A percentile compares a stretch with the other conserved stretches of the same genome.
Evolutionary conservation across 2,113 vertebrate species (phyloP).

Genomic region (Dipodomys stephensi): DNA sequence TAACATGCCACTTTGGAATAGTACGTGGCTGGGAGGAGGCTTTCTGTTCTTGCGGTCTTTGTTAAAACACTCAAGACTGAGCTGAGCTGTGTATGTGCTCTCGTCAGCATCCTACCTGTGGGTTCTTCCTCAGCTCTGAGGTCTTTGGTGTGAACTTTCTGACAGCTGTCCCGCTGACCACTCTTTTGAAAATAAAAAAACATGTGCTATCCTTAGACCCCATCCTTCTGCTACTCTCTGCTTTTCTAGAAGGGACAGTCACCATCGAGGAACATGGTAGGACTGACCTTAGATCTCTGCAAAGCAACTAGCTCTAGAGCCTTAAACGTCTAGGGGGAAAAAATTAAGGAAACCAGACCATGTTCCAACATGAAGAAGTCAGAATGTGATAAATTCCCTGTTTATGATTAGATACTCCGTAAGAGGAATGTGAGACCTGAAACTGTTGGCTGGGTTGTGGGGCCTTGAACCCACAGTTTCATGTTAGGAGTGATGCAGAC

Average conservation of each 20-base stretch:
- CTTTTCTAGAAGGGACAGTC: constrained; percentile 6
- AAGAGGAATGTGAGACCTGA: background rate
- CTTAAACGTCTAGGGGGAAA: background rate
- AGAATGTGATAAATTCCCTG: background rate
- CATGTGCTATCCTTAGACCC: background rate
- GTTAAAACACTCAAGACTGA: background rate
- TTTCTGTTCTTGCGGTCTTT: background rate
- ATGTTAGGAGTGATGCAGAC: background rate
- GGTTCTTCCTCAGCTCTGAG: background rate
- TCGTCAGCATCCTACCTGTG: background rate
- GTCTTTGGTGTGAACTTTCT: background rate
- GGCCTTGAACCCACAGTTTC: background rate
- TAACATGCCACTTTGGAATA: constrained; percentile 49
- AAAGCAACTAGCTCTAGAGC: background rate
- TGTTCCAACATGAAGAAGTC: background rate
- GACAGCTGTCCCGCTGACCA: background rate
- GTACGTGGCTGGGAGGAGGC: constrained; percentile 10
- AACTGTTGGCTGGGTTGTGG: background rate
- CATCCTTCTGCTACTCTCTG: background rate
- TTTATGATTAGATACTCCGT: background rate
- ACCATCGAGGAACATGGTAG: background rate
- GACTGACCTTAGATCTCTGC: background rate
- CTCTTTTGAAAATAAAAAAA: background rate
- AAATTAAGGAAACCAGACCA: background rate
- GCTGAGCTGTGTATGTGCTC: background rate